Evolutionary conservation across 2,888 invertebrate species (phyloP).

Genomic region (Smittia sp.): DNA sequence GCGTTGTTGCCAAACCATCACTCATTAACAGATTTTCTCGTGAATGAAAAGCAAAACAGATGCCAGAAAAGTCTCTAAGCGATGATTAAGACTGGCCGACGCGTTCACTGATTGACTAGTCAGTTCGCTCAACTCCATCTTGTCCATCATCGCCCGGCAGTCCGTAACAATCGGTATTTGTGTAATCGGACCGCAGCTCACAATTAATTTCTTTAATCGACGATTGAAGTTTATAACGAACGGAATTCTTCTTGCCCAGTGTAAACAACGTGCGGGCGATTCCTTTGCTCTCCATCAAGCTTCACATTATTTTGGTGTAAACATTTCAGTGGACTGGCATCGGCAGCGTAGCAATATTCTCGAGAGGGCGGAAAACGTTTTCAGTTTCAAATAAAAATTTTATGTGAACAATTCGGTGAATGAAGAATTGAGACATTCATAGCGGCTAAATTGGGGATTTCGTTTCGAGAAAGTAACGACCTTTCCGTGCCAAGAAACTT

Average conservation of each 20-base stretch:
- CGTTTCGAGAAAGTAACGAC: too few relatives aligned
- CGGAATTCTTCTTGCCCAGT: not conserved
- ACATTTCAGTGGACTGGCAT: not conserved
- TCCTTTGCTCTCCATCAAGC: too few relatives aligned
- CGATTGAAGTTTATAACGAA: not conserved
- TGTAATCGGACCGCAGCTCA: not conserved
- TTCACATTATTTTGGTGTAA: not conserved
- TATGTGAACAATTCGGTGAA: not conserved
- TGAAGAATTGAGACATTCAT: not conserved
- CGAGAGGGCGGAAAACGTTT: not conserved
- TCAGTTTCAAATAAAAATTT: not conserved
- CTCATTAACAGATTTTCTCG: not conserved
- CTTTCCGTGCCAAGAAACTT: too few relatives aligned
- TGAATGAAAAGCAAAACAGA: not conserved
- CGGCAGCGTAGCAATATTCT: not conserved
- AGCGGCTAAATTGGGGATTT: too few relatives aligned
- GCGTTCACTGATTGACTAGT: not conserved
- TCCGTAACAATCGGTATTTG: constrained; percentile 2
- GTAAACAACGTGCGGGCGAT: not conserved
- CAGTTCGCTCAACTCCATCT: not conserved
- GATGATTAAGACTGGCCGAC: not conserved
- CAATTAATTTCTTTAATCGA: not conserved
- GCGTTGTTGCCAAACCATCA: not conserved
- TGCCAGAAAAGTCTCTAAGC: not conserved
- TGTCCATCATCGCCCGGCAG: not conserved